Evolutionary conservation across 2,888 invertebrate species (phyloP).

Genomic region (Trissolcus brochymenae): DNA sequence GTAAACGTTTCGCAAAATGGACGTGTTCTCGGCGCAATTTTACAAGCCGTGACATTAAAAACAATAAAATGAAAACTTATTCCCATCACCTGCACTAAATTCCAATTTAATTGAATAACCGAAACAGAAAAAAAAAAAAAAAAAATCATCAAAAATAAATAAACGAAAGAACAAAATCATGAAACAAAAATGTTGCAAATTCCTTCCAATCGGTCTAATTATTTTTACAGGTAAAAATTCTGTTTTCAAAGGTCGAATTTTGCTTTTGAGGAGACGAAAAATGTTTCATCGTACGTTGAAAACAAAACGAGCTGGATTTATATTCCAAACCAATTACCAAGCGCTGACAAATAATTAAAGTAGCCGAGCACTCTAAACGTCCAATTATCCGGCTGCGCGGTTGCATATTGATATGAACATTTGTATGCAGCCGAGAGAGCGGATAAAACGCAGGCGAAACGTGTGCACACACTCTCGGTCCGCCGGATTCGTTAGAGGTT

Average conservation of each 20-base stretch:
- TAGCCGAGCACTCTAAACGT: conserved; percentile 43
- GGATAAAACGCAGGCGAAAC: conserved; percentile 21
- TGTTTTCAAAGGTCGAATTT: no score
- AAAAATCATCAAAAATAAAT: not conserved
- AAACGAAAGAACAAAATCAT: not conserved
- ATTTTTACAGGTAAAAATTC: not conserved
- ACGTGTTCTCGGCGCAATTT: conserved; percentile 5
- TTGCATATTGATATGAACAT: conserved; percentile 55
- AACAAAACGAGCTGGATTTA: conserved; percentile 44
- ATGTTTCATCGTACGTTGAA: no score
- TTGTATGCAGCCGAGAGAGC: conserved; percentile 37
- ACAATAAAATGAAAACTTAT: not conserved
- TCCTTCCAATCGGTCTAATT: not conserved
- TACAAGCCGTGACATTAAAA: conserved; percentile 8
- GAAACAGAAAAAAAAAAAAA: not conserved
- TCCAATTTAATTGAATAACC: not conserved
- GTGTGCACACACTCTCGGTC: conserved; percentile 6
- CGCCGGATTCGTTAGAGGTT: conserved; percentile 32
- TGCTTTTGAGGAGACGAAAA: no score
- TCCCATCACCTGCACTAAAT: no score
- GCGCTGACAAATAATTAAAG: conserved; percentile 53
- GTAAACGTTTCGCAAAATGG: conserved; percentile 12
- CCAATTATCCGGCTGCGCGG: conserved; percentile 49
- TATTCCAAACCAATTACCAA: conserved; percentile 48
- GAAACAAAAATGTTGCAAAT: no score